Base-by-base conservation (phyloP, 2,113 vertebrate genomes). In the Vulpes ferrilata region DNA sequence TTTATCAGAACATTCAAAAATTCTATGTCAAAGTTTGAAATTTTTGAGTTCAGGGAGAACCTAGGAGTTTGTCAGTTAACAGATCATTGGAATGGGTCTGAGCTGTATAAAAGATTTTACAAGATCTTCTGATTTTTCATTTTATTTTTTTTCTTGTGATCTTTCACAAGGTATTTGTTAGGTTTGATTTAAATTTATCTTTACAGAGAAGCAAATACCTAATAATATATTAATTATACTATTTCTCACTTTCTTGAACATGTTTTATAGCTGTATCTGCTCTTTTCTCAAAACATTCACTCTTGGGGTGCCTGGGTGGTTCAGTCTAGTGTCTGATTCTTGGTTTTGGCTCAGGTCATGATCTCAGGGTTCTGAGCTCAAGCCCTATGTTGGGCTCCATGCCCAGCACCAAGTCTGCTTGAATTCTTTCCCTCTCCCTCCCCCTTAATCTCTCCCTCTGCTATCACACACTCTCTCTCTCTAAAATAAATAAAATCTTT, bases 81-180 rank as follows among this genome's bases (percentile, higher is more conserved):
- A 67, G 27, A 65, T 67, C 38, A 71, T 1, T 69, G 30, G 83
- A n/a, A 84, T 73, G 35, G 13, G 23, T 89, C 22, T 65, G 38
- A 92, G 4, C 10, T 69, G 6, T 19, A 79, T 20, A 86, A 80
- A 93, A 60, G 10, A 82, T 62, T 86, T 32, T 60, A 5, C 12
- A 94, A 95, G n/a, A 85, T 38, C 12, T 32, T 74, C 73, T 59
- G 6, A 84, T 88, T 92, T 85, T 89, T 94, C 7, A 64, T 88
- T 97, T 84, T 88, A 94, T 88, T 88, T 89, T 89, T 89, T 94
- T 71, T 43, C 13, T 38, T 74, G 65, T 53, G 11, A 88, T 88
- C 89, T 89, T 85, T 92, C 7, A 71, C 60, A 64, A 25, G 17
- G 16, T 22, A 60, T 88, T 78, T 87, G 62, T 62, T 48, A 82